Evolutionary conservation across 2,888 invertebrate genomes (phyloP), one percentile per base, ranked within the genome.

Genomic region (Phymatocera aterrima): DNA sequence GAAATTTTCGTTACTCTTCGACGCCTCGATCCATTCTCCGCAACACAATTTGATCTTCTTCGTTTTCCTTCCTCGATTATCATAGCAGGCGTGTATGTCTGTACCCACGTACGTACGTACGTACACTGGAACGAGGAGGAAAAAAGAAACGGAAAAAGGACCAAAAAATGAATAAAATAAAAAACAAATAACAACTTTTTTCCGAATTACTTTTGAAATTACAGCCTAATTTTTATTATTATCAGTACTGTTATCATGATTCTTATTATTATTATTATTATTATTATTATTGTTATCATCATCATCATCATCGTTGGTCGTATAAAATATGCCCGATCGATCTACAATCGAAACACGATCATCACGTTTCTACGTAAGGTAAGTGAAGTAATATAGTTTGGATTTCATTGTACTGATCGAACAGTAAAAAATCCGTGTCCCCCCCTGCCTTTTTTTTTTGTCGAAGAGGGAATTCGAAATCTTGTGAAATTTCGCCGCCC

Each of bases 321-420:
- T 18, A 70, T 48, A 21, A 57, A 64, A 70, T 70, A n/a, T 51
- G 70, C 51, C 28, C 31, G 72, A 72, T 72, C 34, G 72, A 72
- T 72, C 51, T 48, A 51, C 72, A 72, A 72, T 72, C 72, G 51
- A 18, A 31, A 72, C 51, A 51, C 51, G 18, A 34, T 51, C 34
- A 28, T 18, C 51, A 48, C 48, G n/a, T n/a, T n/a, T n/a, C n/a
- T n/a, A n/a, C n/a, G n/a, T n/a, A n/a, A n/a, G n/a, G n/a, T n/a
- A n/a, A n/a, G n/a, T 51, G 31, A 70, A 51, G 70, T 48, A 72
- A 51, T 28, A 72, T 34, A 48, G 48, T 51, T 51, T 12, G 72
- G 28, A 34, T 28, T 43, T 3, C 18, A 24, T 8, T 12, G 21
- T 24, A 57, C 18, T 18, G 37, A 18, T 37, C 37, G 18, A n/a